These are phyloP conservation scores for Sebastes hopkinsi DNA, from an alignment of 2,797 vertebrate genomes.

Conservation along the genomic window DNA sequence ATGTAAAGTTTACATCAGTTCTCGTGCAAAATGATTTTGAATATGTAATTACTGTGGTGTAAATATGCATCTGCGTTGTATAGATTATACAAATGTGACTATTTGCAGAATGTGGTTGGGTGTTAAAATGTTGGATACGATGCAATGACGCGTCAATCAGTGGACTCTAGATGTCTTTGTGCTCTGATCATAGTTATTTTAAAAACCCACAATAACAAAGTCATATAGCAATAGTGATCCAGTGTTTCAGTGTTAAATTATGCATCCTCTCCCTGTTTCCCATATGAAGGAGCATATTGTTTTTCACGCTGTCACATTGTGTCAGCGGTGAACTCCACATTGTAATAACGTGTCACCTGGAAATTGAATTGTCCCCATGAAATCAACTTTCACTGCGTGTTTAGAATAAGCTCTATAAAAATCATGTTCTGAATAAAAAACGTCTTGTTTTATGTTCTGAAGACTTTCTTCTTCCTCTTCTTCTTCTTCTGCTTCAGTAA, in stretches of 20 bases:
- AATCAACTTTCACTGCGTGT: conserved; percentile 42
- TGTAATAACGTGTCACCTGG: conserved; percentile 59
- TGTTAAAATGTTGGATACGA: conserved; percentile 36
- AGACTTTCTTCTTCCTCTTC: background rate
- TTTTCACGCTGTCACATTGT: conserved; percentile 42
- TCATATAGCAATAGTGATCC: conserved; percentile 55
- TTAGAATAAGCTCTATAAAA: conserved; percentile 57
- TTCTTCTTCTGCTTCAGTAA: background rate
- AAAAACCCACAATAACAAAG: conserved; percentile 26
- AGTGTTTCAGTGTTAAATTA: conserved; percentile 56
- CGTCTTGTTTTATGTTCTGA: conserved; percentile 1
- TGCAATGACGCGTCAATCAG: background rate
- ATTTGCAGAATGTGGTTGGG: conserved; percentile 51
- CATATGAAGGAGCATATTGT: conserved; percentile 32
- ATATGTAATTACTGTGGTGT: conserved; percentile 66
- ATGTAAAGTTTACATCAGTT: conserved; percentile 59
- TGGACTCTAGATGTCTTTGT: conserved; percentile 44
- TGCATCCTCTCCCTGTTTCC: conserved; percentile 33
- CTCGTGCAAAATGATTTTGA: conserved; percentile 53
- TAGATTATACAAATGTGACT: conserved; percentile 30
- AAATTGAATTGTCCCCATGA: conserved; percentile 41
- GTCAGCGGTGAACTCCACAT: conserved; percentile 44
- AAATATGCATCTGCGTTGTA: conserved; percentile 68
- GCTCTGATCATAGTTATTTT: conserved; percentile 36
- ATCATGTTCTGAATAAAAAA: conserved; percentile 47